Evolutionary conservation across 2,888 invertebrate species (phyloP), one percentile per base, ranked within the genome.

Genomic region (Chrysina gloriosa): DNA sequence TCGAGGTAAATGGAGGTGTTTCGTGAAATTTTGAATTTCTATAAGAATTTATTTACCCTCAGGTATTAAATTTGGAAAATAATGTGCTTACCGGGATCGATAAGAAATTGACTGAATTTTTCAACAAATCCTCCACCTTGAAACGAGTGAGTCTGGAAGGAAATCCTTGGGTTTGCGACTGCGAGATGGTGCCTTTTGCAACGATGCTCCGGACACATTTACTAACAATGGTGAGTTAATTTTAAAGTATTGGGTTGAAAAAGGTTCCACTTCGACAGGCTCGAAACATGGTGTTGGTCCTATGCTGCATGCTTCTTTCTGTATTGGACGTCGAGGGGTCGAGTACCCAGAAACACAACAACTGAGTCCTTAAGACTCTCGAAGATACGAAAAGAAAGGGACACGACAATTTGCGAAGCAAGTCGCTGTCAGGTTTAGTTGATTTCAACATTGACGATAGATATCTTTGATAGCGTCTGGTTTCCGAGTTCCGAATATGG

Each of bases 101-200:
- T 11, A 14, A 31, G 4, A n/a, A 39, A 1, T n/a, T 19, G 5
- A 7, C 42, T 6, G 4, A 9, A 6, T 21, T 58, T 6, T 14
- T 58, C 11, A 58, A 58, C 14, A n/a, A 25, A 39, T 39, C 39
- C 0, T 76, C 80, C 0, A 74, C 79, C 1, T 73, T 87, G 14
- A 74, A 63, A 6, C 75, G 67, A 3, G 63, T 86, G 19, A 80
- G 80, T 3, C 77, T 89, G 6, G 78, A 84, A 29, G 78, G 81
- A 36, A 90, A 90, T 79, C 88, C 87, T 0, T 90, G 89, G 89
- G 75, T 74, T 3, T 90, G 90, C 76, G 84, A 86, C 71, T 90
- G 90, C 76, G 79, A 82, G 0, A 78, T 86, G 0, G 79, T 78
- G 11, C 79, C 84, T 29, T 80, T 89, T 1, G 67, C 67, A 3